Evolutionary conservation across 2,113 vertebrate genomes (phyloP).

Genomic region (Macquaria ambigua): DNA sequence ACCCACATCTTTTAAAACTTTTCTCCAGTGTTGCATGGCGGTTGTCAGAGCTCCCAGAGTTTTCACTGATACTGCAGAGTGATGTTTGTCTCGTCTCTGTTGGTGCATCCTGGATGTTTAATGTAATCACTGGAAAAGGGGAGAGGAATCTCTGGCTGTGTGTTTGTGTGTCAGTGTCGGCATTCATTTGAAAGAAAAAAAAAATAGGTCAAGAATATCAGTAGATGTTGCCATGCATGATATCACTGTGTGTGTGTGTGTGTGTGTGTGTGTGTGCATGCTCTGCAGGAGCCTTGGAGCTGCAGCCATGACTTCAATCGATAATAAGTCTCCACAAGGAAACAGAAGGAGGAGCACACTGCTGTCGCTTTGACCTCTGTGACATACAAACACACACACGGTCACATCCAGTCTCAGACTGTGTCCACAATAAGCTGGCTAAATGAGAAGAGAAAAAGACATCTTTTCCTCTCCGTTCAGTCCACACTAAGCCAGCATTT

Average conservation of each 20-base stretch:
- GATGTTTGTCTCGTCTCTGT: constrained; percentile 23
- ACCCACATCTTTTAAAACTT: constrained; percentile 23
- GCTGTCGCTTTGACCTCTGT: constrained; percentile 47
- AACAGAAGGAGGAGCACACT: constrained; percentile 4
- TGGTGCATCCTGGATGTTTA: constrained; percentile 2
- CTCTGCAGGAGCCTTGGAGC: constrained; percentile 27
- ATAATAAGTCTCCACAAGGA: constrained; percentile 48
- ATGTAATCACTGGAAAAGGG: constrained; percentile 4
- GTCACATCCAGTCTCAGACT: constrained; percentile 10
- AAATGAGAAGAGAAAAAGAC: constrained; percentile 14
- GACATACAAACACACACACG: neutral
- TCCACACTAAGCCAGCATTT: neutral
- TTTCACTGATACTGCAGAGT: neutral
- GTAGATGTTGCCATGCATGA: constrained; percentile 28
- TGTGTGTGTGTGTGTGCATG: neutral
- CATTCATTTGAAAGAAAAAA: constrained; percentile 16
- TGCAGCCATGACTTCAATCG: constrained; percentile 32
- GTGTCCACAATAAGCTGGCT: neutral
- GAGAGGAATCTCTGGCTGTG: constrained; percentile 13
- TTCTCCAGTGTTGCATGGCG: neutral
- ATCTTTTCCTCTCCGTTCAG: neutral
- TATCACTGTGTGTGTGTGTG: neutral
- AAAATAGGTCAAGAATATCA: constrained; percentile 58
- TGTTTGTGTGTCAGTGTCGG: constrained; percentile 34
- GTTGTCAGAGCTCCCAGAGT: constrained; percentile 10